Conservation (phyloP, 2,888 invertebrate species). For the Altica lythri region DNA sequence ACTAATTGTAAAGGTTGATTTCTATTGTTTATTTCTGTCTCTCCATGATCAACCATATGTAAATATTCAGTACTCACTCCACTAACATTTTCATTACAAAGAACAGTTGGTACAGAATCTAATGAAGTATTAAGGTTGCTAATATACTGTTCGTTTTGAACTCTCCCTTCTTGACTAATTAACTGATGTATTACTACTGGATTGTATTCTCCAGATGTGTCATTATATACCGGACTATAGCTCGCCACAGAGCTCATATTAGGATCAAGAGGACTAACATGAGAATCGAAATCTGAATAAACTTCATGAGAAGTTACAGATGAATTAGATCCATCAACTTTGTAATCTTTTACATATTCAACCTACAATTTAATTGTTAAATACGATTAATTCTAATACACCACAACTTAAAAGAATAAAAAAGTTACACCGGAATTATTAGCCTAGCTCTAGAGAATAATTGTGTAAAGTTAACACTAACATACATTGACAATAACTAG, state of each 20-base stretch:
- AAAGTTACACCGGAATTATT: too few relatives aligned
- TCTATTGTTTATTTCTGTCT: constrained; percentile 24
- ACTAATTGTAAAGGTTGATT: constrained; percentile 39
- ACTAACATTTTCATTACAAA: constrained; percentile 47
- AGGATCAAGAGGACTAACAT: constrained; percentile 55
- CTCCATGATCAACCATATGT: constrained; percentile 43
- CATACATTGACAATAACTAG: too few relatives aligned
- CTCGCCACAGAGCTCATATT: constrained; percentile 65
- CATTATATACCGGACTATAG: constrained; percentile 64
- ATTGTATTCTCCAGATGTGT: constrained; percentile 44
- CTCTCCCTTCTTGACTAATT: constrained; percentile 42
- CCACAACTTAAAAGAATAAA: too few relatives aligned
- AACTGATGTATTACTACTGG: constrained; percentile 53
- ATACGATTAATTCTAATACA: constrained; percentile 1
- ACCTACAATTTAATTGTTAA: constrained; percentile 43
- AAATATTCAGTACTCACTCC: constrained; percentile 49
- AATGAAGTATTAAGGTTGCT: constrained; percentile 36
- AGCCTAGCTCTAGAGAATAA: too few relatives aligned
- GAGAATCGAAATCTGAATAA: constrained; percentile 49
- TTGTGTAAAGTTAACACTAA: too few relatives aligned
- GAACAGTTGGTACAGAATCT: constrained; percentile 45
- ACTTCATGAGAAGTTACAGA: constrained; percentile 32
- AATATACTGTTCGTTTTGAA: constrained; percentile 37
- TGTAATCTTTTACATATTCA: constrained; percentile 54
- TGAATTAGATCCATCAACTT: constrained; percentile 39